These are phyloP conservation scores for Pantherophis guttatus DNA, from an alignment of 2,113 vertebrate genomes.

Conservation along the genomic window DNA sequence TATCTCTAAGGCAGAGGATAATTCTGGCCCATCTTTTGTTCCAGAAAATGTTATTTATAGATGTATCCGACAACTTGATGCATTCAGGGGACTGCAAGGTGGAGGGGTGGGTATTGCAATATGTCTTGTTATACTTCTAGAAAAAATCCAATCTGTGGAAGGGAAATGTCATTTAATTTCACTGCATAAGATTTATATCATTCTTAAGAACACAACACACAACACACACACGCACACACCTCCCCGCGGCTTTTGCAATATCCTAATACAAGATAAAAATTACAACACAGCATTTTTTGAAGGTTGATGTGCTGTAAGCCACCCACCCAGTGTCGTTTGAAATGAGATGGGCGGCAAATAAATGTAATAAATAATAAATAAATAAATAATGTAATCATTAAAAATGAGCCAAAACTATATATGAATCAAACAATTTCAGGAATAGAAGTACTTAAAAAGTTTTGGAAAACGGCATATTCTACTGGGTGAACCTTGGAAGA, in stretches of 20 bases:
- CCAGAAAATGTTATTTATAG: not conserved
- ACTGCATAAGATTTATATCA: not conserved
- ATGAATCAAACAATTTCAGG: not conserved
- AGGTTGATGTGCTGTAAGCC: not conserved
- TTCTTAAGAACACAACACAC: not conserved
- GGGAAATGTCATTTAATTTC: not conserved
- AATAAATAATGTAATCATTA: not conserved
- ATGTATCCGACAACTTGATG: not conserved
- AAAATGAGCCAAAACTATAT: not conserved
- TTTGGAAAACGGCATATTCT: not conserved
- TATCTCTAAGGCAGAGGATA: not conserved
- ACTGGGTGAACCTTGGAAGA: not conserved
- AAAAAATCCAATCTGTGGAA: not conserved
- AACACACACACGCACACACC: not conserved
- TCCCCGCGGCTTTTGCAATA: not conserved
- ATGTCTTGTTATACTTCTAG: not conserved
- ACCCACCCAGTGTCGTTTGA: not conserved
- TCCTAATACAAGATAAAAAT: not conserved
- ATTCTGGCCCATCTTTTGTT: not conserved
- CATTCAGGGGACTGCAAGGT: not conserved
- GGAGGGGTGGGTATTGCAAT: not conserved
- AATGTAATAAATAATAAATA: not conserved
- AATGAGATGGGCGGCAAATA: not conserved
- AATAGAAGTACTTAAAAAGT: not conserved
- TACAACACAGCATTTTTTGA: not conserved